phyloP scores from a whole-genome alignment of 2,113 vertebrate genomes.

The Petaurus breviceps region DNA sequence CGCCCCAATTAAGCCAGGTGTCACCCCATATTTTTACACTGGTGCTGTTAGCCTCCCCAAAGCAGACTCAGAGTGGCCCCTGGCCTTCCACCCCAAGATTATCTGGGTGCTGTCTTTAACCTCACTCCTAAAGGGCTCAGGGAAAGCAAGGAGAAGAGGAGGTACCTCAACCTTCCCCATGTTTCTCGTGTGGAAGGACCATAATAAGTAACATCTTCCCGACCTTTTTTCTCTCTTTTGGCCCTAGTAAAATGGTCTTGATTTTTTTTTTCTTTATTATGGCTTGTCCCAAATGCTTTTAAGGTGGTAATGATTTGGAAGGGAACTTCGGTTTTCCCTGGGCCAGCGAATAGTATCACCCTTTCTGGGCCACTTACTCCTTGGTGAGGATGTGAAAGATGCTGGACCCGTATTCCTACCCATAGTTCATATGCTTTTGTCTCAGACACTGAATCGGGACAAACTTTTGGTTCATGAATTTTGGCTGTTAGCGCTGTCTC shows the following conservation, averaged over 20 bases:
- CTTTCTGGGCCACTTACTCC: slow-evolving; percentile 2
- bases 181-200: neutral
- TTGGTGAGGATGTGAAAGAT: neutral
- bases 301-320: neutral
- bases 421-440: slow-evolving; percentile 39
- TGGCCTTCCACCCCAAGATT: slow-evolving; percentile 58
- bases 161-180: neutral
- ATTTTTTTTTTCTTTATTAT: neutral
- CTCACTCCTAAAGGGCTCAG: neutral
- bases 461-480: slow-evolving; percentile 57
- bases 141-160: neutral
- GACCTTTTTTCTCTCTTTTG: neutral
- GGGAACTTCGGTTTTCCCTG: neutral
- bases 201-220: neutral
- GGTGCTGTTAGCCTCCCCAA: neutral
- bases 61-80: neutral
- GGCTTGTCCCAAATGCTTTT: neutral
- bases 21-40: neutral
- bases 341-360: slow-evolving; percentile 55
- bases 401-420: slow-evolving; percentile 16
- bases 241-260: neutral
- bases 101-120: neutral
- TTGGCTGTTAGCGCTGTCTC: slow-evolving; percentile 22
- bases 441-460: neutral
- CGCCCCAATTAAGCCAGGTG: neutral